A percentile compares a stretch with the other conserved stretches of the same genome.
phyloP scores from a whole-genome alignment of 2,113 vertebrate species.

The Nycticebus coucang region DNA sequence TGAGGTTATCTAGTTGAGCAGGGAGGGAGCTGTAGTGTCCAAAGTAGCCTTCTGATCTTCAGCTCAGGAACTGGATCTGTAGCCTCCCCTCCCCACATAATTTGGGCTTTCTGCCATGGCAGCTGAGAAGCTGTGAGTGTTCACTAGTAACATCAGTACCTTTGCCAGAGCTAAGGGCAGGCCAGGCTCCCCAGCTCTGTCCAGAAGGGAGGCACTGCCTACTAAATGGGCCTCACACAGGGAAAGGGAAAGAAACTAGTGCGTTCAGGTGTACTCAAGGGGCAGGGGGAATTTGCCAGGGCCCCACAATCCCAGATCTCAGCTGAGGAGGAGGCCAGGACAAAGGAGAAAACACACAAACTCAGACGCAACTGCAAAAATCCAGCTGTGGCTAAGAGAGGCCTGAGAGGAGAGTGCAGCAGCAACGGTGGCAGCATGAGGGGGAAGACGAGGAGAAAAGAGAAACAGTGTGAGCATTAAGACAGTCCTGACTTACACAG shows the following conservation, averaged over 20 bases:
- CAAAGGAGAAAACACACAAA: conserved; percentile 85
- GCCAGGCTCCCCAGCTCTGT: conserved; percentile 10
- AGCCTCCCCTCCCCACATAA: background rate
- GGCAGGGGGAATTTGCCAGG: background rate
- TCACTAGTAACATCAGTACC: background rate
- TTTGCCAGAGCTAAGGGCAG: background rate
- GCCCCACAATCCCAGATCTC: conserved; percentile 62
- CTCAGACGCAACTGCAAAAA: conserved; percentile 98
- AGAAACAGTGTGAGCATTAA: conserved; percentile 89
- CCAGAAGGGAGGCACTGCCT: background rate
- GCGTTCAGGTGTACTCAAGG: background rate
- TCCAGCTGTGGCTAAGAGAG: conserved; percentile 98
- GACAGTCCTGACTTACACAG: conserved; percentile 77
- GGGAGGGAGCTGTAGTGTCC: background rate
- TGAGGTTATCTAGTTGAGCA: conserved; percentile 26
- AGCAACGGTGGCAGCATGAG: conserved; percentile 89
- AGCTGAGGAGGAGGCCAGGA: conserved; percentile 72
- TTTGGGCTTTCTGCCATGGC: background rate
- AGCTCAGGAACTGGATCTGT: background rate
- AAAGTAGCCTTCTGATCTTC: conserved; percentile 17
- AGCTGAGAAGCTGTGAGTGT: background rate
- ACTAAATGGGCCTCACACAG: background rate
- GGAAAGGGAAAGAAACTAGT: conserved; percentile 17
- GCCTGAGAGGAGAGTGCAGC: conserved; percentile 92
- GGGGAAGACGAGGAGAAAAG: conserved; percentile 85